Conservation (phyloP, 2,797 vertebrate genomes). For the Alcedo quadribrachys region DNA sequence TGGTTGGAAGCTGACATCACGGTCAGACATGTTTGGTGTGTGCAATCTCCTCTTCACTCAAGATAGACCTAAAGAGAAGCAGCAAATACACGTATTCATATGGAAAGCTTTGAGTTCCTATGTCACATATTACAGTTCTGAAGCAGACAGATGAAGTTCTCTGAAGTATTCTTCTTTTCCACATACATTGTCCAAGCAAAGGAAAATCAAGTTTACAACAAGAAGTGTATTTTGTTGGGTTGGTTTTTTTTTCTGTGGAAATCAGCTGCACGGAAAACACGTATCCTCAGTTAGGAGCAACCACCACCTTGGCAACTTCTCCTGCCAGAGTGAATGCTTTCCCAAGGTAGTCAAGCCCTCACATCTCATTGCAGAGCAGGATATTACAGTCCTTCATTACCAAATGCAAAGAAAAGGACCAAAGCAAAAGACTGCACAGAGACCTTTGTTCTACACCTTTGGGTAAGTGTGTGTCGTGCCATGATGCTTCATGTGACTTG, state of each 20-base stretch:
- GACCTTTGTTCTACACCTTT: neutral
- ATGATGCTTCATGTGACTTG: neutral
- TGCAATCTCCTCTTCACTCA: neutral
- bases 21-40: neutral
- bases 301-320: neutral
- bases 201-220: neutral
- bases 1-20: neutral
- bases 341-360: neutral
- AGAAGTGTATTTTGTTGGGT: neutral
- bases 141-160: neutral
- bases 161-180: neutral
- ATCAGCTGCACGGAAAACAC: slow-evolving; percentile 12
- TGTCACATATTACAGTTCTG: neutral
- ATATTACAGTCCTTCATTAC: neutral
- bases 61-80: neutral
- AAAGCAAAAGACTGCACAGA: neutral
- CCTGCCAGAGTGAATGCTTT: neutral
- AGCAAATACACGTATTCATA: neutral
- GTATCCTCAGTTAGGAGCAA: slow-evolving; percentile 2
- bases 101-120: rapidly evolving
- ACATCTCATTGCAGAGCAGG: neutral
- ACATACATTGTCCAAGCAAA: neutral
- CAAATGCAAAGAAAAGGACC: neutral
- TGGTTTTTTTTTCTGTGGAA: neutral
- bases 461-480: rapidly evolving